A percentile compares a stretch with the other conserved stretches of the same genome.
Evolutionary conservation across 1,140 invertebrate species (phyloP).

Genomic region (Brachionus plicatilis): DNA sequence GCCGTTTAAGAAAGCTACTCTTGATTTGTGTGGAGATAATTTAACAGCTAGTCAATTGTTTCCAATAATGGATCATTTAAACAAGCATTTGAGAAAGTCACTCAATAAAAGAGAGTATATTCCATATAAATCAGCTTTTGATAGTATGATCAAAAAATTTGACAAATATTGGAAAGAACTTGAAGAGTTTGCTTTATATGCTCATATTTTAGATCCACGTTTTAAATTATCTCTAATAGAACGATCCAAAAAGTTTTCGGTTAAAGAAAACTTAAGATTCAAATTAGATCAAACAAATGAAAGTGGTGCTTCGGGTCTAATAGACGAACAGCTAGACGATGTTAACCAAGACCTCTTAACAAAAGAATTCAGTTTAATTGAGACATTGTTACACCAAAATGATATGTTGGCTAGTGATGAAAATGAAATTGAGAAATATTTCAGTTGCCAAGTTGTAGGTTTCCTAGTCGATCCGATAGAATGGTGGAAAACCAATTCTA

Average conservation of each 20-base stretch:
- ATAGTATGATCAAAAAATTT: not conserved
- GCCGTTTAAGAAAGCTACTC: not conserved
- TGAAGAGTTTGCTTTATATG: not conserved
- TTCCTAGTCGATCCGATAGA: not conserved
- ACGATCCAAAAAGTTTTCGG: not conserved
- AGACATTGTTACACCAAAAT: not conserved
- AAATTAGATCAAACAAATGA: not conserved
- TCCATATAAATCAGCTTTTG: not conserved
- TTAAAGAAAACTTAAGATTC: not conserved
- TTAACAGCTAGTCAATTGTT: not conserved
- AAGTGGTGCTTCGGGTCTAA: not conserved
- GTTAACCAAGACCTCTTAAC: not conserved
- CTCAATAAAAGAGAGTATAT: not conserved
- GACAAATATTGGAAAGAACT: slow-evolving; percentile 5
- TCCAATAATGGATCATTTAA: not conserved
- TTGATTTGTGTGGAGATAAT: not conserved
- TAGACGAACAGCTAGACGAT: not conserved
- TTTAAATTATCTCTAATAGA: not conserved
- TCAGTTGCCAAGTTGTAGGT: not conserved
- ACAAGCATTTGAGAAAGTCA: not conserved
- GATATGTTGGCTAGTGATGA: not conserved
- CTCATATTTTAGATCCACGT: not conserved
- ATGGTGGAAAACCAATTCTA: not conserved
- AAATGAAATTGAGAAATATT: not conserved
- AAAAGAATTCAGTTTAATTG: slow-evolving; percentile 2